Conservation (phyloP, 2,888 invertebrate genomes). For the Scaptomyza cyrtandrae region DNA sequence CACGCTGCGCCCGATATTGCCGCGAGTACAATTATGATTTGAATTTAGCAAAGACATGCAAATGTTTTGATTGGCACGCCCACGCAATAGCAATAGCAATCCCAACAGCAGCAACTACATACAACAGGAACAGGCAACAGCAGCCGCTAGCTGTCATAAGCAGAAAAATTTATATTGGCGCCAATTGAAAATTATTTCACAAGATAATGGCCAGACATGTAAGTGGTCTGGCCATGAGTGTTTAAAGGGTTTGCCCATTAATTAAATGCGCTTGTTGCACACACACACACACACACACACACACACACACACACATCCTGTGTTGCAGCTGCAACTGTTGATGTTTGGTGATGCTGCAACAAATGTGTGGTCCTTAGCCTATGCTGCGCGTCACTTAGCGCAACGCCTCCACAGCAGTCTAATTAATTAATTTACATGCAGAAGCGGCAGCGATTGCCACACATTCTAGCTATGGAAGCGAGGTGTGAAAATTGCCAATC, state of each 20-base stretch:
- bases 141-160: slow-evolving; percentile 63
- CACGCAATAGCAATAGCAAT: slow-evolving; percentile 45
- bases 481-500: slow-evolving; percentile 47
- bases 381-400: slow-evolving; percentile 44
- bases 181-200: slow-evolving; percentile 60
- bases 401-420: slow-evolving; percentile 59
- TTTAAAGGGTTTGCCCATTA: slow-evolving; percentile 65
- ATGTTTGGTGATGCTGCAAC: slow-evolving; percentile 15
- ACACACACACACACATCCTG: neutral
- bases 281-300: neutral
- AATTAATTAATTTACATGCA: slow-evolving; percentile 78
- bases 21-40: slow-evolving; percentile 60
- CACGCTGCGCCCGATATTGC: slow-evolving; percentile 53
- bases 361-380: slow-evolving; percentile 60
- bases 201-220: slow-evolving; percentile 53
- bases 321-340: slow-evolving; percentile 17
- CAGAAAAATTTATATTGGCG: slow-evolving; percentile 63
- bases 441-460: slow-evolving; percentile 23
- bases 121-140: slow-evolving; percentile 14
- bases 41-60: slow-evolving; percentile 67
- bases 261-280: slow-evolving; percentile 68
- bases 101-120: slow-evolving; percentile 12
- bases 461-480: slow-evolving; percentile 5
- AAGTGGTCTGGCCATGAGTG: slow-evolving; percentile 60
- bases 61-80: slow-evolving; percentile 71